Conservation (phyloP, 1,140 invertebrate species). For the Phenacoccus solenopsis region DNA sequence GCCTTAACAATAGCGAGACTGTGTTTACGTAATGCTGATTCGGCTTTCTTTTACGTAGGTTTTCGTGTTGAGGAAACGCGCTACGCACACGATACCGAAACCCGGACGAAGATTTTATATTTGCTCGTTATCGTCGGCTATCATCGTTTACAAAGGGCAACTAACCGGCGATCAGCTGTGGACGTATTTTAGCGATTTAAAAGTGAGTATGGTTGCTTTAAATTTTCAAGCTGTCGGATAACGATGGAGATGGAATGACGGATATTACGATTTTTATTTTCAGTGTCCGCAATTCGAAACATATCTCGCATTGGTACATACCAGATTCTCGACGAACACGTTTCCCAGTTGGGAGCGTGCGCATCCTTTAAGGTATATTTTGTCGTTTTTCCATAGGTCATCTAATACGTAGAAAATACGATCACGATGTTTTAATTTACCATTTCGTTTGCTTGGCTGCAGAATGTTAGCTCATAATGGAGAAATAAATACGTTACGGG, state of each 20-base stretch:
- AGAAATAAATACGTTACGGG: conserved; percentile 96
- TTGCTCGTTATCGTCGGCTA: conserved; percentile 81
- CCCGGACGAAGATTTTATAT: conserved; percentile 86
- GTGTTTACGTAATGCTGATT: too few relatives aligned
- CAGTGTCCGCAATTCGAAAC: conserved; percentile 73
- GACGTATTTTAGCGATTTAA: conserved; percentile 62
- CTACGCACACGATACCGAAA: conserved; percentile 73
- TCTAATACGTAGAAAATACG: neutral
- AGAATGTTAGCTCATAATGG: conserved; percentile 96
- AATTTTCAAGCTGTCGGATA: too few relatives aligned
- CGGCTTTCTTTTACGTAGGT: conserved; percentile 43
- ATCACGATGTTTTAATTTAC: neutral
- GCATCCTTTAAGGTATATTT: conserved; percentile 80
- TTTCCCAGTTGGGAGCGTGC: conserved; percentile 98
- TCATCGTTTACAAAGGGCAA: conserved; percentile 95
- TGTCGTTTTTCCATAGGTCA: neutral
- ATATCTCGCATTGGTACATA: conserved; percentile 91
- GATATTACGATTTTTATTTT: conserved; percentile 25
- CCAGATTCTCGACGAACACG: conserved; percentile 95
- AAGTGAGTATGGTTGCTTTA: too few relatives aligned
- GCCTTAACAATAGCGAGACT: too few relatives aligned
- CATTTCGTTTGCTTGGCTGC: conserved; percentile 25
- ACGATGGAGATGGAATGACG: too few relatives aligned
- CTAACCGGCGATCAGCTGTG: conserved; percentile 92
- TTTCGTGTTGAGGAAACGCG: conserved; percentile 83